Evolutionary conservation across 2,888 invertebrate species (phyloP).

Genomic region (Sphaerophoria taeniata): DNA sequence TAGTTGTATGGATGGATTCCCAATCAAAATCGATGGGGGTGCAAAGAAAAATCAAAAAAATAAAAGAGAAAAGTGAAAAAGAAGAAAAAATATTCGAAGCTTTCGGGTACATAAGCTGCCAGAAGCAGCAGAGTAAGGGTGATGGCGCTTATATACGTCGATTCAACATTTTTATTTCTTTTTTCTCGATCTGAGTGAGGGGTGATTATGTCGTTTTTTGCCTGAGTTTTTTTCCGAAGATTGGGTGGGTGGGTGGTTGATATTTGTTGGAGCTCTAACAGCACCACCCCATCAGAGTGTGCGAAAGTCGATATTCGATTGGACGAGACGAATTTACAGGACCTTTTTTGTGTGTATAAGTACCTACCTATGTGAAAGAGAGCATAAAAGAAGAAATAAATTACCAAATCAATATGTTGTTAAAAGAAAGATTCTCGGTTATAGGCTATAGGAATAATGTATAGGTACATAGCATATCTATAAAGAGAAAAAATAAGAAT

Average conservation of each 20-base stretch:
- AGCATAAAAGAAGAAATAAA: conserved; percentile 59
- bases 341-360: conserved; percentile 34
- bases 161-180: conserved; percentile 35
- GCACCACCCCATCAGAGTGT: conserved; percentile 61
- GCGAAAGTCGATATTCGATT: conserved; percentile 74
- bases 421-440: conserved; percentile 35
- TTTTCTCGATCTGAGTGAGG: conserved; percentile 68
- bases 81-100: conserved; percentile 57
- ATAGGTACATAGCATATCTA: neutral
- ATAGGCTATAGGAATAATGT: conserved; percentile 1
- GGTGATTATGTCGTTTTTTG: conserved; percentile 64
- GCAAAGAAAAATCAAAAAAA: conserved; percentile 56
- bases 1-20: conserved; percentile 81
- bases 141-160: conserved; percentile 70
- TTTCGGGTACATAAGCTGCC: conserved; percentile 51
- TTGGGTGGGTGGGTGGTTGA: conserved; percentile 50
- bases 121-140: conserved; percentile 58
- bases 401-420: conserved; percentile 72
- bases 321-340: conserved; percentile 74
- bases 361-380: conserved; percentile 11
- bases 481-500: conserved; percentile 15
- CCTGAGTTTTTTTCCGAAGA: conserved; percentile 33
- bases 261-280: conserved; percentile 60
- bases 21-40: conserved; percentile 82
- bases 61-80: conserved; percentile 64